These are phyloP conservation scores for Chloromyia formosa DNA, from an alignment of 2,888 invertebrate species.

Conservation along the genomic window DNA sequence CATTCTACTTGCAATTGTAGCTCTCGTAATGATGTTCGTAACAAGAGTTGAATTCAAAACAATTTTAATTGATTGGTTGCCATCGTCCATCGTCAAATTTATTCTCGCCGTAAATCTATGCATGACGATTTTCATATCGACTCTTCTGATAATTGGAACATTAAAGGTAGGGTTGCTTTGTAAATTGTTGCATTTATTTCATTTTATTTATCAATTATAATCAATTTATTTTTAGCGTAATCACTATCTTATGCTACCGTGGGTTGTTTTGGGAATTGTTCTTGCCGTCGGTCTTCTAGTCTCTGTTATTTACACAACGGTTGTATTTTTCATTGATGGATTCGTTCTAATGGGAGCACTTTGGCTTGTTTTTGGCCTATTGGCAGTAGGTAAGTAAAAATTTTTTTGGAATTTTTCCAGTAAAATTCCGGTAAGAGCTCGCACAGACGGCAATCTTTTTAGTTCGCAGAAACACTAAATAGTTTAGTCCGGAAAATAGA, in stretches of 20 bases:
- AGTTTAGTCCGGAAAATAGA: too few species aligned
- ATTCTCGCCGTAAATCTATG: slow-evolving; percentile 81
- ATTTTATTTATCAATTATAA: background rate
- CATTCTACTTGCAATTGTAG: slow-evolving; percentile 77
- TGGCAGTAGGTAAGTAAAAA: slow-evolving; percentile 68
- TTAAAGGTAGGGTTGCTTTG: slow-evolving; percentile 76
- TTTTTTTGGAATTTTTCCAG: background rate
- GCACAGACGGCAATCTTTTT: too few species aligned
- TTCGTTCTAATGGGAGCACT: slow-evolving; percentile 67
- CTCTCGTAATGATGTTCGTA: slow-evolving; percentile 75
- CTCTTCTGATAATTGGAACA: slow-evolving; percentile 78
- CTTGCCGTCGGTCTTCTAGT: slow-evolving; percentile 79
- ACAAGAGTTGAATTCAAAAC: slow-evolving; percentile 76
- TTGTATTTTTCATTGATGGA: slow-evolving; percentile 76
- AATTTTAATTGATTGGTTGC: slow-evolving; percentile 78
- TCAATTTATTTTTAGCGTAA: slow-evolving; percentile 71
- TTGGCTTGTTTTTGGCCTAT: slow-evolving; percentile 71
- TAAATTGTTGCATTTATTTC: slow-evolving; percentile 23
- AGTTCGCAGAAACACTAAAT: too few species aligned
- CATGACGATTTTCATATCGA: slow-evolving; percentile 84
- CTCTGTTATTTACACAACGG: slow-evolving; percentile 81
- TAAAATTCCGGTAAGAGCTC: too few species aligned
- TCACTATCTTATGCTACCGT: slow-evolving; percentile 84
- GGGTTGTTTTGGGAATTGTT: slow-evolving; percentile 84
- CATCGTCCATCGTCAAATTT: slow-evolving; percentile 76